Percentiles rank a stretch among this genome's conserved stretches.
phyloP scores from a whole-genome alignment of 2,888 invertebrate genomes.

The Cephus runcator region DNA sequence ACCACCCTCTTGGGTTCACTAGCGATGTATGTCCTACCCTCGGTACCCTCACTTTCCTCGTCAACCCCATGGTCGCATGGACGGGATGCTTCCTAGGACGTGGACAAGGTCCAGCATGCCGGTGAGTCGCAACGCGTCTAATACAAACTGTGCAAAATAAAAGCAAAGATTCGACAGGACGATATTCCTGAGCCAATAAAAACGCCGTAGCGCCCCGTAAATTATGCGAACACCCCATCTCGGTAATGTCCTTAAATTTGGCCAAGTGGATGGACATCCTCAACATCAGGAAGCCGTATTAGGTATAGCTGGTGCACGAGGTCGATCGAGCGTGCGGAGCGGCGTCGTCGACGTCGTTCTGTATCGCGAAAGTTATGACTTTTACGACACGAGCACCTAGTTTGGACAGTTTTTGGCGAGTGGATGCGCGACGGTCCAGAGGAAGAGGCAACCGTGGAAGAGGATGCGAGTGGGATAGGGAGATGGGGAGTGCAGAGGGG shows the following conservation, averaged over 20 bases:
- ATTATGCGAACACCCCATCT: too few species aligned
- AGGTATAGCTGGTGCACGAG: not conserved
- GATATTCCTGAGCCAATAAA: too few species aligned
- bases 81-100: constrained; percentile 41
- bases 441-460: constrained; percentile 1
- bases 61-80: constrained; percentile 33
- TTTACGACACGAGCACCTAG: constrained; percentile 25
- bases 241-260: too few species aligned
- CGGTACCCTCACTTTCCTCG: constrained; percentile 39
- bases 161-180: too few species aligned
- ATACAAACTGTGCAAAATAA: too few species aligned
- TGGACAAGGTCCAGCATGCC: constrained; percentile 41
- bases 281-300: too few species aligned
- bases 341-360: constrained; percentile 8
- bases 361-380: constrained; percentile 28
- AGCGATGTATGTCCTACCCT: constrained; percentile 57
- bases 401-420: constrained; percentile 26
- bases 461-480: constrained; percentile 14
- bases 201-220: too few species aligned
- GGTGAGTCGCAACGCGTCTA: constrained; percentile 39
- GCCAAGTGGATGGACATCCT: too few species aligned
- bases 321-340: not conserved
- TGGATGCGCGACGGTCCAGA: constrained; percentile 6
- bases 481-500: constrained; percentile 13
- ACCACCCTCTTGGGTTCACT: constrained; percentile 74